Evolutionary conservation across 2,113 vertebrate species (phyloP).

Genomic region (Nyctereutes procyonoides): DNA sequence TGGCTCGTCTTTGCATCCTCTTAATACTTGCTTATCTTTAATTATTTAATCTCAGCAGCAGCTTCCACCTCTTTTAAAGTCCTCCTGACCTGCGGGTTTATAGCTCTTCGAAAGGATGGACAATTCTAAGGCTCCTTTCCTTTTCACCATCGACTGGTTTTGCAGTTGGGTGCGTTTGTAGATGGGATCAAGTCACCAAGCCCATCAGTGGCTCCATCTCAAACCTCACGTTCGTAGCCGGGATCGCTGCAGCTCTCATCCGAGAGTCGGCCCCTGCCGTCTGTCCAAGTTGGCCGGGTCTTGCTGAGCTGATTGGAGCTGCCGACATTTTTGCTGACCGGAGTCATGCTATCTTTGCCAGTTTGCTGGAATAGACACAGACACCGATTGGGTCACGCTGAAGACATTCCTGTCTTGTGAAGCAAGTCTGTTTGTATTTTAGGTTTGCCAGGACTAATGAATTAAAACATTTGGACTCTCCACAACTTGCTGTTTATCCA

Average conservation of each 20-base stretch:
- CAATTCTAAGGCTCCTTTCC: background rate
- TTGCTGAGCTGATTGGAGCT: constrained; percentile 89
- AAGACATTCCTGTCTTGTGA: constrained; percentile 93
- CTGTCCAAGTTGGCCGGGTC: constrained; percentile 88
- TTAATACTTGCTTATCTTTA: background rate
- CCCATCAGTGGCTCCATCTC: constrained; percentile 13
- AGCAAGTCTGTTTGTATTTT: constrained; percentile 92
- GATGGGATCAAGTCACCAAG: constrained; percentile 73
- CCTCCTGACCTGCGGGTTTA: background rate
- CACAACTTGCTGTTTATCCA: constrained; percentile 87
- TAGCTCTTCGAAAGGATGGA: background rate
- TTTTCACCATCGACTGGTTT: background rate
- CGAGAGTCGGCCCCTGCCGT: constrained; percentile 85
- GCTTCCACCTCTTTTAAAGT: background rate
- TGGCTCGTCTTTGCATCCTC: background rate
- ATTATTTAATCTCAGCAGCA: background rate
- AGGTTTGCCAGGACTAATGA: constrained; percentile 90
- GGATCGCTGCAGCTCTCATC: constrained; percentile 84
- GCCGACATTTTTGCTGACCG: constrained; percentile 95
- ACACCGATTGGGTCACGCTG: constrained; percentile 90
- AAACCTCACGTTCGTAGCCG: constrained; percentile 74
- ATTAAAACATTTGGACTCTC: constrained; percentile 88
- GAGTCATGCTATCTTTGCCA: constrained; percentile 96
- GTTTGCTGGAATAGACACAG: constrained; percentile 94
- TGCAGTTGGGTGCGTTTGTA: background rate